These are phyloP conservation scores for Drosophila austrosaltans DNA, from an alignment of 2,888 invertebrate species.

Conservation along the genomic window DNA sequence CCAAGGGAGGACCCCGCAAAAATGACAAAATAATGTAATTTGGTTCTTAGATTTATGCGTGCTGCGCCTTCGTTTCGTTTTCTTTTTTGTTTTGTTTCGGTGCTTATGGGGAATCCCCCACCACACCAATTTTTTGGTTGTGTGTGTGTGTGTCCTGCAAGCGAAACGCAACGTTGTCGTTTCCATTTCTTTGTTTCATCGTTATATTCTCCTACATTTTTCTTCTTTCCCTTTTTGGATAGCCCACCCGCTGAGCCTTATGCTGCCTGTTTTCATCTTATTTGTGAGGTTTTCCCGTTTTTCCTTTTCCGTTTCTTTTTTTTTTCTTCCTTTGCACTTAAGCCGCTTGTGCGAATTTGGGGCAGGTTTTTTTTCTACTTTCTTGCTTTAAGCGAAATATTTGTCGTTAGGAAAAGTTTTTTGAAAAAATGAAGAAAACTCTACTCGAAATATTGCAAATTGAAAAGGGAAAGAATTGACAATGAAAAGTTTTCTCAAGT, in stretches of 20 bases:
- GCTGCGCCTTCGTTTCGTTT: constrained; percentile 58
- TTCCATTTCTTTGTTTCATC: constrained; percentile 36
- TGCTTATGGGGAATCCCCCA: constrained; percentile 10
- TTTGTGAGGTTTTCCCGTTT: constrained; percentile 39
- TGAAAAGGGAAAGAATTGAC: constrained; percentile 5
- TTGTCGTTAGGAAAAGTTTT: constrained; percentile 45
- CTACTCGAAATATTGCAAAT: constrained; percentile 7
- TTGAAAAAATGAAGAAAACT: neutral
- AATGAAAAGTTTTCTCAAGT: neutral
- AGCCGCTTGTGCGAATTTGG: constrained; percentile 76
- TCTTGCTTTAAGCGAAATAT: constrained; percentile 48
- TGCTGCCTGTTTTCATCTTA: constrained; percentile 42
- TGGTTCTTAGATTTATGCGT: constrained; percentile 70
- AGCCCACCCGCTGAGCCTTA: constrained; percentile 27
- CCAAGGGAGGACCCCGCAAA: constrained; percentile 39
- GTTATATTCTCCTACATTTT: constrained; percentile 17
- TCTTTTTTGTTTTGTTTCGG: neutral
- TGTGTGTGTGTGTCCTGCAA: constrained; percentile 34
- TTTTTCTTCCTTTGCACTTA: constrained; percentile 34
- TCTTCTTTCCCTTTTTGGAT: neutral
- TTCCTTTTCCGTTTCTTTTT: constrained; percentile 35
- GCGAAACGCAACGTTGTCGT: constrained; percentile 69
- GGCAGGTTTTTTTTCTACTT: constrained; percentile 61
- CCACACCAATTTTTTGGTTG: neutral
- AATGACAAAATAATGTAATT: constrained; percentile 79